Base-by-base conservation (phyloP, 53 echinoderm and acorn worm genomes). In the Patiria pectinifera region DNA sequence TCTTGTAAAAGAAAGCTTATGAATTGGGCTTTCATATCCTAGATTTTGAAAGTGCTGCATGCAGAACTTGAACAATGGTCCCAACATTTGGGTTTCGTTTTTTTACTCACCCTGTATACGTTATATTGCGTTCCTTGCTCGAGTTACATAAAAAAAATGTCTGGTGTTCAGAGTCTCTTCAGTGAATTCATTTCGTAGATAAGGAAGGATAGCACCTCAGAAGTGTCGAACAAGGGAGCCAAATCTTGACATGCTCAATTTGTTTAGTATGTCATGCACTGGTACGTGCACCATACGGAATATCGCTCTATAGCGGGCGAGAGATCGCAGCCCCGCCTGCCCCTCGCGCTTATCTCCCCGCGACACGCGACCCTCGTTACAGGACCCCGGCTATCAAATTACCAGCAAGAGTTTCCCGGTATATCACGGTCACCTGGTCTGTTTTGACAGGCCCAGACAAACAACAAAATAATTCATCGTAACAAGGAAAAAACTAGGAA, bases 341-440 rank as follows among this genome's bases (percentile, higher is more conserved):
- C 87, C 76, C 59, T 22, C 8, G 59, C 23, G 19, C 87, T 76
- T 87, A 75, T 87, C 87, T 87, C 15, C 16, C 86, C 72, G 44
- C n/a, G 86, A 45, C 87, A 86, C 87, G 76, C 87, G 87, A 72
- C 87, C 48, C 87, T 86, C 87, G 59, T 45, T 85, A 43, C 2
- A 11, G 62, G 4, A 11, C 24, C 75, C 26, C 53, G 48, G 22
- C 58, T 49, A 86, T 74, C 25, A 69, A 43, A 69, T 69, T 69
- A 47, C 66, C 35, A 69, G 44, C 66, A 53, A 6, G 47, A 3
- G 12, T 5, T 86, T 86, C 86, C 75, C 24, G 59, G 66, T 71
- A 75, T 49, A 21, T 5, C 14, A 11, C 48, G 6, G n/a, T 82
- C 82, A 59, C n/a, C 45, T 45, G 72, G 45, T 79, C 2, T 79